A percentile compares a stretch with the other conserved stretches of the same genome.
phyloP scores from a whole-genome alignment of 1,140 invertebrate species.

The Zaprionus gabonicus region DNA sequence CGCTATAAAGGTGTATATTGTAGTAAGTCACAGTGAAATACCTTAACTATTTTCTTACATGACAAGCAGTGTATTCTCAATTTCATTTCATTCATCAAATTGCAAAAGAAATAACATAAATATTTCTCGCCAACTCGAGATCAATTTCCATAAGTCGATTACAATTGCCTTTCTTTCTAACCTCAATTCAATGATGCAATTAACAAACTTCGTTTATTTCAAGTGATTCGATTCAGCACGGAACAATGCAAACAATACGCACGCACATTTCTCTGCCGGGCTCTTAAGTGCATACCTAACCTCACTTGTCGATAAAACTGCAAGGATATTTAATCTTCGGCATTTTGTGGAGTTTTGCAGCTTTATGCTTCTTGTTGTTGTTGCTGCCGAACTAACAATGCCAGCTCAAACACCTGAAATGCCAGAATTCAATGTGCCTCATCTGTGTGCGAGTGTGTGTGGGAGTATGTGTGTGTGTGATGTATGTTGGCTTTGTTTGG shows the following conservation, averaged over 20 bases:
- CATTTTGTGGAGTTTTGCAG: background rate
- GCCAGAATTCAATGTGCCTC: slow-evolving; percentile 19
- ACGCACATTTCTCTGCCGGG: background rate
- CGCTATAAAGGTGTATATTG: too few species aligned
- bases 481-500: slow-evolving; percentile 43
- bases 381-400: slow-evolving; percentile 30
- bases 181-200: background rate
- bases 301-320: slow-evolving; percentile 4
- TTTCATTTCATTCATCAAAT: background rate
- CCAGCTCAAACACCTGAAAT: slow-evolving; percentile 41
- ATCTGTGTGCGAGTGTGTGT: slow-evolving; percentile 8
- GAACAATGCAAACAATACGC: slow-evolving; percentile 1
- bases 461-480: slow-evolving; percentile 20
- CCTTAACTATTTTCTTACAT: too few species aligned
- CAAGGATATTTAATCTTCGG: slow-evolving; percentile 16
- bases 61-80: too few species aligned
- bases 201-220: background rate
- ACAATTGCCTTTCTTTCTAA: background rate
- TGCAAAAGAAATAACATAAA: background rate
- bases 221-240: background rate
- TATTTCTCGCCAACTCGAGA: background rate
- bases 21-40: too few species aligned
- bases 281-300: slow-evolving; percentile 1
- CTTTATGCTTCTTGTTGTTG: slow-evolving; percentile 2
- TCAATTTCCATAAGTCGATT: background rate